Conservation (phyloP, 1,140 invertebrate species). For the Cryptotermes secundus region DNA sequence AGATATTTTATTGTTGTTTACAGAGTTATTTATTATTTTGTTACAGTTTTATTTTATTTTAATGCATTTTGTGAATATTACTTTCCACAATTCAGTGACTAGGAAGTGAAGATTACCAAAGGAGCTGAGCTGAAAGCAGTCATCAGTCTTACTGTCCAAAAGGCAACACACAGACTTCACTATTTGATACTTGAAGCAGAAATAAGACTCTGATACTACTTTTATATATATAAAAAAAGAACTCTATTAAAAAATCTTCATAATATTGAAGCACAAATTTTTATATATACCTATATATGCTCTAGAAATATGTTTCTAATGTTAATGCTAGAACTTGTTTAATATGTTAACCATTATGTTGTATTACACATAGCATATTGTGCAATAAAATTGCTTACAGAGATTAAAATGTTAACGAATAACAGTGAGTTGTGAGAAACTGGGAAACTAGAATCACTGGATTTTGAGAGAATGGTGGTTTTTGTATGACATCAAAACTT, state of each 20-base stretch:
- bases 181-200: background rate
- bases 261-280: background rate
- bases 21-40: background rate
- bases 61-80: background rate
- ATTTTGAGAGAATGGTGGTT: no score
- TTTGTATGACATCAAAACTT: no score
- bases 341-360: conserved; percentile 1
- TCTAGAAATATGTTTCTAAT: background rate
- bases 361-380: background rate
- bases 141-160: background rate
- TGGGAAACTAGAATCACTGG: background rate
- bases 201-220: background rate
- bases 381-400: background rate
- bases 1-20: background rate
- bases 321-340: background rate
- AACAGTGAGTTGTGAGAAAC: background rate
- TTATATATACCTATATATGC: background rate
- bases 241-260: background rate
- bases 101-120: background rate
- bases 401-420: background rate
- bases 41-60: background rate
- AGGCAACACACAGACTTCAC: background rate
- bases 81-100: background rate
- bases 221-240: background rate
- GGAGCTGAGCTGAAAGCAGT: background rate